Base-by-base conservation (phyloP, 1,140 invertebrate genomes). In the Drosophila triauraria region DNA sequence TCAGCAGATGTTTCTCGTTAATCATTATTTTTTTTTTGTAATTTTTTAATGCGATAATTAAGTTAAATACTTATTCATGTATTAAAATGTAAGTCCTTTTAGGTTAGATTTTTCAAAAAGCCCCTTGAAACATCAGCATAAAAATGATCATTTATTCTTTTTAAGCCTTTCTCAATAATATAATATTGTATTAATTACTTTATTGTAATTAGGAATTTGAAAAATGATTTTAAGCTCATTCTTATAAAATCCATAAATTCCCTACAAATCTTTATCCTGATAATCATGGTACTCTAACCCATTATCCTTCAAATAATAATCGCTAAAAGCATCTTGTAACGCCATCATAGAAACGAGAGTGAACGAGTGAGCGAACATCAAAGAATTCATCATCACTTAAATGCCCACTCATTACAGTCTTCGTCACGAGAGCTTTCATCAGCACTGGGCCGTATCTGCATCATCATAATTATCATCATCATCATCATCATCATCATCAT, bases 391-490 rank as follows among this genome's bases (percentile, higher is more conserved):
- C 4, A 13, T 32, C 35, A 38, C 63, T 51, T 61, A 30, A 46
- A 59, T 44, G 27, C 62, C 50, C 17, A 20, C 62, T 65, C 61
- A 69, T 69, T 67, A 43, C 35, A 40, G 48, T 54, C 63, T 46
- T 44, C 61, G 12, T 25, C 62, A 43, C 17, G 23, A 51, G 65
- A 59, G n/a, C 32, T 38, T 38, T 65, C 47, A 67, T 70, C 67
- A 67, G 54, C 48, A 47, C 17, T 35, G 62, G 60, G 50, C 61
- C 30, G 60, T 42, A 69, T 65, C 61, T 69, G 62, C 61, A 69
- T 43, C 72, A 60, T 62, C 40, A 48, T 12, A 40, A 44, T 59
- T 13, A 23, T 25, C 35, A 20, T 43, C 4, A 30, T 48, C 25
- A 47, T 61, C 44, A 32, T 23, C 57, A 42, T 12, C 46, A 23